phyloP scores from a whole-genome alignment of 2,113 vertebrate species.

The Amphilophus citrinellus region DNA sequence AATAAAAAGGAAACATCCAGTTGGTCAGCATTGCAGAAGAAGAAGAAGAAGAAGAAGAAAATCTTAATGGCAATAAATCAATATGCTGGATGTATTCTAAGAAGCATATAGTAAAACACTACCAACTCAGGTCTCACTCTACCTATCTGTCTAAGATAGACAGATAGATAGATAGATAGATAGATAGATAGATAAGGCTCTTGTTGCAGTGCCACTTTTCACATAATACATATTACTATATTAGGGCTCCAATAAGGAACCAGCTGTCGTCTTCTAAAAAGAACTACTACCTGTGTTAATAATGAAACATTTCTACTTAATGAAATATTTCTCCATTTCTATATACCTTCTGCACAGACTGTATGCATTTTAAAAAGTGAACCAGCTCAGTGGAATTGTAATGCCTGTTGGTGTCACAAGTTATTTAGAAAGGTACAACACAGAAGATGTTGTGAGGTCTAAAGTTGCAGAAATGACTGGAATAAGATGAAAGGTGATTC shows the following conservation, averaged over 20 bases:
- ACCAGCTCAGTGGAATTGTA: not conserved
- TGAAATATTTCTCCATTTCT: not conserved
- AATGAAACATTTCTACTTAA: not conserved
- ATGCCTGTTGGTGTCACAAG: not conserved
- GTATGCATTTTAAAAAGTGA: not conserved
- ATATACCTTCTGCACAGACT: not conserved
- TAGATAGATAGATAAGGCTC: no score
- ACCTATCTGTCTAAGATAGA: not conserved
- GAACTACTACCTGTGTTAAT: not conserved
- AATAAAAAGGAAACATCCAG: not conserved
- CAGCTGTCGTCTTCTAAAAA: not conserved
- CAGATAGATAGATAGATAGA: not conserved
- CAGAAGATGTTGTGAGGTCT: no score
- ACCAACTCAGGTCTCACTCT: not conserved
- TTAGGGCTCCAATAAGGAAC: not conserved
- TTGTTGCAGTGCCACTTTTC: no score
- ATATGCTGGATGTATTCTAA: not conserved
- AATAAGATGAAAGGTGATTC: constrained; percentile 39
- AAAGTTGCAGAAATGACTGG: constrained; percentile 7
- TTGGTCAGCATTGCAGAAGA: not conserved
- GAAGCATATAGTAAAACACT: not conserved
- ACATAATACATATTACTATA: no score
- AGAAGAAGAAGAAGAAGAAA: not conserved
- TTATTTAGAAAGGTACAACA: not conserved
- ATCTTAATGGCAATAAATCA: not conserved